Percentiles rank a stretch among this genome's conserved stretches.
Conservation (phyloP, 2,888 invertebrate species). For the Endomychus coccineus region DNA sequence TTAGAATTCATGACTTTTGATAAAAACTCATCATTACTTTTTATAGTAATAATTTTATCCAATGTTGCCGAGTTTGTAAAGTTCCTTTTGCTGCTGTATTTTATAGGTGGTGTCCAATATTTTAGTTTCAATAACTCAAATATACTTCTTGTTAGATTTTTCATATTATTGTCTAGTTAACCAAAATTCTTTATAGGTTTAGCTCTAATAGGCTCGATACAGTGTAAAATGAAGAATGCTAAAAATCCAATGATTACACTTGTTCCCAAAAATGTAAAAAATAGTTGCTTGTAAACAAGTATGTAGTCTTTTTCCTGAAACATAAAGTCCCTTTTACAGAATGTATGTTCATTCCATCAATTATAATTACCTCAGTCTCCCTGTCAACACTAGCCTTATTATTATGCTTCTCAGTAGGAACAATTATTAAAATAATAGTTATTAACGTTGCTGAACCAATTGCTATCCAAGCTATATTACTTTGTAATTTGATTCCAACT, state of each 20-base stretch:
- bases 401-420: constrained; percentile 46
- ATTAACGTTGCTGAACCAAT: constrained; percentile 49
- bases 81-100: constrained; percentile 4
- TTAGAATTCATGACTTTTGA: constrained; percentile 77
- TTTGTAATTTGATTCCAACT: constrained; percentile 57
- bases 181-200: constrained; percentile 42
- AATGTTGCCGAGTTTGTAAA: constrained; percentile 19
- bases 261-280: constrained; percentile 42
- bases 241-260: constrained; percentile 44
- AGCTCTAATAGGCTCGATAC: constrained; percentile 45
- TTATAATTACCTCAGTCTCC: constrained; percentile 11
- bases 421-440: constrained; percentile 52
- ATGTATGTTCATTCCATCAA: neutral
- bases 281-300: constrained; percentile 46
- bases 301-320: constrained; percentile 50
- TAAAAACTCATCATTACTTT: constrained; percentile 70
- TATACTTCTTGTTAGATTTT: constrained; percentile 3
- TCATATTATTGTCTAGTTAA: constrained; percentile 18
- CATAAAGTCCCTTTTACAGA: no score
- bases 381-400: neutral
- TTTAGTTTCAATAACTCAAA: neutral
- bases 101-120: neutral
- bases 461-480: constrained; percentile 55
- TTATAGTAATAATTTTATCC: constrained; percentile 48
- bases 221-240: constrained; percentile 45